phyloP scores from a whole-genome alignment of 2,113 vertebrate species.

The Serinus canaria region DNA sequence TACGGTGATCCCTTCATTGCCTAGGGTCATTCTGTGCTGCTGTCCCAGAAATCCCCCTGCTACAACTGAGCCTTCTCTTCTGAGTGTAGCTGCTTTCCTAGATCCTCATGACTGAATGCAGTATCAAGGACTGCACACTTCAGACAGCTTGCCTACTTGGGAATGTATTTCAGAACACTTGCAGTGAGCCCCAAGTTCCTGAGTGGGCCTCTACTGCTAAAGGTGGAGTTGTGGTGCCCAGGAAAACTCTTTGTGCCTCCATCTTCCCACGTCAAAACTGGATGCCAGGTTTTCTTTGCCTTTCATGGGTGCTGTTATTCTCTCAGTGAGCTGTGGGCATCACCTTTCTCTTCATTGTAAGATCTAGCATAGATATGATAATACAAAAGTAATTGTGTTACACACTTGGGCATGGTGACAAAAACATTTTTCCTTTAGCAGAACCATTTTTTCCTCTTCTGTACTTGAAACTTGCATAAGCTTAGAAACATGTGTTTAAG shows the following conservation, averaged over 20 bases:
- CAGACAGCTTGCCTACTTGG: neutral
- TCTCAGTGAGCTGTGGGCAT: neutral
- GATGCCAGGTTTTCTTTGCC: neutral
- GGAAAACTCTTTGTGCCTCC: neutral
- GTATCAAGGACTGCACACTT: neutral
- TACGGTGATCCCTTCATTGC: neutral
- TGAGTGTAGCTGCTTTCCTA: neutral
- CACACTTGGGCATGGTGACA: neutral
- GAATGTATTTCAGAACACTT: neutral
- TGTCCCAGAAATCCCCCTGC: neutral
- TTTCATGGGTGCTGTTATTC: neutral
- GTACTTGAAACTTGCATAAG: neutral
- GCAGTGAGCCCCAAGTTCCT: neutral
- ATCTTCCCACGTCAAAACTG: neutral
- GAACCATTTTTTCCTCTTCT: neutral
- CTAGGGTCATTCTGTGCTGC: neutral
- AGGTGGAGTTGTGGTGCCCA: neutral
- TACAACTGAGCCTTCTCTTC: neutral
- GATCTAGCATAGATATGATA: neutral
- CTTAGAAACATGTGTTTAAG: neutral
- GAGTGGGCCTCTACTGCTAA: neutral
- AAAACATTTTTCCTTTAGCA: neutral
- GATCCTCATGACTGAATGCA: neutral
- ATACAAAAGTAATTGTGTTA: neutral
- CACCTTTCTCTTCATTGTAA: neutral